Evolutionary conservation across 2,113 vertebrate species (phyloP).

Genomic region (Phylloscopus trochilus): DNA sequence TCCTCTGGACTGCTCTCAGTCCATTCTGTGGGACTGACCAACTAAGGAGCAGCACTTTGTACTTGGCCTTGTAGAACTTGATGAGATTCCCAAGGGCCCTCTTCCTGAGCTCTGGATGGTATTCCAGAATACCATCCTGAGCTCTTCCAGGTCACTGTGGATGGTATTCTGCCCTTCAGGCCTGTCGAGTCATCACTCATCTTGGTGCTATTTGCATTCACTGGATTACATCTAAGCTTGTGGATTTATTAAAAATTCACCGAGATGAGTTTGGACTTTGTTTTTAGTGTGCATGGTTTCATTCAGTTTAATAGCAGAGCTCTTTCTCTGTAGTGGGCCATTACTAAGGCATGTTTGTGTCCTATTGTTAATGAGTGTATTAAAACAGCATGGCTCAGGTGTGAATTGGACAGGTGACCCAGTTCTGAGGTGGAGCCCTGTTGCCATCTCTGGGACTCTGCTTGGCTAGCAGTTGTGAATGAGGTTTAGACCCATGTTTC

Average conservation of each 20-base stretch:
- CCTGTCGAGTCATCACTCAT: neutral
- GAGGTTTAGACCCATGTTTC: neutral
- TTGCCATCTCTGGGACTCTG: neutral
- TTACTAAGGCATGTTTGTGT: neutral
- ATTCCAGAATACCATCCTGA: neutral
- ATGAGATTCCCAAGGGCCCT: neutral
- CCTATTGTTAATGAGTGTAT: neutral
- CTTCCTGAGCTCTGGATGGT: neutral
- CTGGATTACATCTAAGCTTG: neutral
- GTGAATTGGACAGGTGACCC: neutral
- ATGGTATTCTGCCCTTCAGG: neutral
- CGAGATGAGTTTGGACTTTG: neutral
- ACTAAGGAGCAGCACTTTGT: neutral
- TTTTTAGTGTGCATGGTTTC: neutral
- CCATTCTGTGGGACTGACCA: neutral
- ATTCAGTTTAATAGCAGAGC: neutral
- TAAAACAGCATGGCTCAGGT: neutral
- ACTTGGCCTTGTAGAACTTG: neutral
- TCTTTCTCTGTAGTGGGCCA: neutral
- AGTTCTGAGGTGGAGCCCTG: neutral
- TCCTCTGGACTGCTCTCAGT: neutral
- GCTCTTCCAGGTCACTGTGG: neutral
- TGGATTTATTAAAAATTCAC: neutral
- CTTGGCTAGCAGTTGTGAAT: neutral
- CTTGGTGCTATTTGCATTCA: neutral